Evolutionary conservation across 2,113 vertebrate species (phyloP).

Genomic region (Ptyas mucosa): DNA sequence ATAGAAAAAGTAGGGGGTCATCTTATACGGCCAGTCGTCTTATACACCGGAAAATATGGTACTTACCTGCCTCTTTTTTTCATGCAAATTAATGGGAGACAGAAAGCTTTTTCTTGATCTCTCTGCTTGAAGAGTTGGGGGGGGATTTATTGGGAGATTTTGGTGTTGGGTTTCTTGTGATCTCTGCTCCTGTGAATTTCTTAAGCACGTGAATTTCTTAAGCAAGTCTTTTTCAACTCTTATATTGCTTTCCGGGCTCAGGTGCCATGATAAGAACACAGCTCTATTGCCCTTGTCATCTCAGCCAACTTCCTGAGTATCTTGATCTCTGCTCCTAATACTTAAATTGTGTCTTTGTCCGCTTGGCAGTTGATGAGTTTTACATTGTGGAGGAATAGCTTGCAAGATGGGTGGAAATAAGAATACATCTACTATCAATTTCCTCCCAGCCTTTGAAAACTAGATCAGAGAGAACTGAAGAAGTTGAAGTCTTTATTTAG

Average conservation of each 20-base stretch:
- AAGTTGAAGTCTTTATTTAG: not conserved
- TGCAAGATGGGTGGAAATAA: not conserved
- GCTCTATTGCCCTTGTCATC: not conserved
- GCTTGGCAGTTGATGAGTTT: not conserved
- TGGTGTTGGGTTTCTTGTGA: conserved; percentile 1
- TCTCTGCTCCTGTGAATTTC: not conserved
- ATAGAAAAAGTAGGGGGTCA: no score
- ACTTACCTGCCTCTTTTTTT: not conserved
- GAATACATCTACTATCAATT: not conserved
- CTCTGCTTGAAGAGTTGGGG: not conserved
- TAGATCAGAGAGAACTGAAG: not conserved
- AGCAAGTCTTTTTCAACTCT: conserved; percentile 16
- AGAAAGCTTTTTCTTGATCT: not conserved
- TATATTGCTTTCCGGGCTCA: not conserved
- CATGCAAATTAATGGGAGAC: not conserved
- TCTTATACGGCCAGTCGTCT: no score
- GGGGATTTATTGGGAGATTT: not conserved
- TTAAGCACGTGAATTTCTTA: conserved; percentile 34
- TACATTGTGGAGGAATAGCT: not conserved
- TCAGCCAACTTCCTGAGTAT: accelerated
- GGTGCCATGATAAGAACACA: not conserved
- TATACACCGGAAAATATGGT: no score
- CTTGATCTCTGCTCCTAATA: conserved; percentile 1
- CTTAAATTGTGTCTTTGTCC: conserved; percentile 21
- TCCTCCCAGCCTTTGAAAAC: not conserved